phyloP scores from a whole-genome alignment of 1,140 invertebrate genomes.

The Drosophila paulistorum region DNA sequence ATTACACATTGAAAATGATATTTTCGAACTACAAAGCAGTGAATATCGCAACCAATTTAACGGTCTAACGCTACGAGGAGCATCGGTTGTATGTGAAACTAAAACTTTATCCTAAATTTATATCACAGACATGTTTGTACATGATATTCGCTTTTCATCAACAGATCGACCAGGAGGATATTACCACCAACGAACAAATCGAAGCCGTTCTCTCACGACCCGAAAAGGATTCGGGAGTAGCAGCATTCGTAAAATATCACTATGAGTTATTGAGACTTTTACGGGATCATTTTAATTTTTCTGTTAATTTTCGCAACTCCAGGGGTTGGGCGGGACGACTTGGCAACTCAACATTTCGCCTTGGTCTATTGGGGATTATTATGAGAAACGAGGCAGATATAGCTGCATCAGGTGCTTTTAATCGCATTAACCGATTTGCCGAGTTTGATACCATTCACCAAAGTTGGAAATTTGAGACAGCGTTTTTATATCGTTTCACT shows the following conservation, averaged over 20 bases:
- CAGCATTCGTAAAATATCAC: slow-evolving; percentile 76
- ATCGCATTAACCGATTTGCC: slow-evolving; percentile 71
- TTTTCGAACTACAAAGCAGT: slow-evolving; percentile 62
- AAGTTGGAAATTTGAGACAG: slow-evolving; percentile 78
- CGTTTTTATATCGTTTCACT: slow-evolving; percentile 73
- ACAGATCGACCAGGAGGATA: slow-evolving; percentile 73
- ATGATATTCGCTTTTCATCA: background rate
- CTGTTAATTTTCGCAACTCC: slow-evolving; percentile 72
- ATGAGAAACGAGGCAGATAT: slow-evolving; percentile 76
- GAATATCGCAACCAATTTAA: slow-evolving; percentile 59
- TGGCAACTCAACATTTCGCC: slow-evolving; percentile 63
- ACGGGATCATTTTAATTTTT: slow-evolving; percentile 71
- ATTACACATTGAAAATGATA: slow-evolving; percentile 34
- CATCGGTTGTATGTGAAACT: slow-evolving; percentile 60
- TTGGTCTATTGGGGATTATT: slow-evolving; percentile 71
- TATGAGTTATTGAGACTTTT: slow-evolving; percentile 65
- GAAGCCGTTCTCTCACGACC: slow-evolving; percentile 53
- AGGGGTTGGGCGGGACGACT: slow-evolving; percentile 78
- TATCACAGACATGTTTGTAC: slow-evolving; percentile 20
- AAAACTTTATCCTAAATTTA: too few relatives aligned
- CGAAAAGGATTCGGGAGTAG: slow-evolving; percentile 65
- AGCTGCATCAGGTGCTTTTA: slow-evolving; percentile 71
- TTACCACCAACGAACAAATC: slow-evolving; percentile 66
- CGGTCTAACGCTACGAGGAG: slow-evolving; percentile 58
- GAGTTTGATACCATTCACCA: slow-evolving; percentile 79